Base-by-base conservation (phyloP, 2,113 vertebrate genomes). In the Oryzias javanicus region DNA sequence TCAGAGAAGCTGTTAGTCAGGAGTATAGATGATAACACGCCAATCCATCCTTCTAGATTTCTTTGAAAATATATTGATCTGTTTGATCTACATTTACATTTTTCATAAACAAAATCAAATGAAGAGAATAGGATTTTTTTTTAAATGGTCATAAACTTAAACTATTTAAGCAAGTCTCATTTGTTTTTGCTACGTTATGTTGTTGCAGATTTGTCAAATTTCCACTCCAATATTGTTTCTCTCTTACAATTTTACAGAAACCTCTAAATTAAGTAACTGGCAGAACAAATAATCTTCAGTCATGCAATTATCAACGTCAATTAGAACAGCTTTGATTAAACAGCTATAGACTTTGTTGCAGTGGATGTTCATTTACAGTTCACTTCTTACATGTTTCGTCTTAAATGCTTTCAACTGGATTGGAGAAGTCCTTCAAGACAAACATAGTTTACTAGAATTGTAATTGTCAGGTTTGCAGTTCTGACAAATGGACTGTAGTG, bases 1-100 rank as follows among this genome's bases (percentile, higher is more conserved):
- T 85, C 18, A 15, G 49, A 74, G 55, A 48, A 79, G 78, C 78
- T 58, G 73, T 60, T 65, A 54, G 61, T 58, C 51, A 45, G 42
- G 41, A 63, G 64, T n/a, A 54, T 25, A 53, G 35, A 62, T 25
- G 55, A 70, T 17, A 60, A 59, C 27, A 27, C 50, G 70, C 44
- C 24, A 42, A n/a, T 58, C 52, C 49, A 67, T 51, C 50, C 42
- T 59, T 55, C 49, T 50, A 44, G 47, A 41, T 55, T 59, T n/a
- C 55, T 41, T 22, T 44, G 15, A 35, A 55, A 42, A 67, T 70
- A 58, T 60, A 42, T 57, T 24, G 69, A 49, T 45, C 35, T 18
- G 16, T 46, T 47, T 19, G 15, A 42, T 64, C 46, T 25, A 1
- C 14, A 44, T 47, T 22, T 6, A 45, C 20, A 42, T 47, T 53